Percentiles rank a stretch among this genome's conserved stretches.
Evolutionary conservation across 2,113 vertebrate species (phyloP).

Genomic region (Platysternon megacephalum): DNA sequence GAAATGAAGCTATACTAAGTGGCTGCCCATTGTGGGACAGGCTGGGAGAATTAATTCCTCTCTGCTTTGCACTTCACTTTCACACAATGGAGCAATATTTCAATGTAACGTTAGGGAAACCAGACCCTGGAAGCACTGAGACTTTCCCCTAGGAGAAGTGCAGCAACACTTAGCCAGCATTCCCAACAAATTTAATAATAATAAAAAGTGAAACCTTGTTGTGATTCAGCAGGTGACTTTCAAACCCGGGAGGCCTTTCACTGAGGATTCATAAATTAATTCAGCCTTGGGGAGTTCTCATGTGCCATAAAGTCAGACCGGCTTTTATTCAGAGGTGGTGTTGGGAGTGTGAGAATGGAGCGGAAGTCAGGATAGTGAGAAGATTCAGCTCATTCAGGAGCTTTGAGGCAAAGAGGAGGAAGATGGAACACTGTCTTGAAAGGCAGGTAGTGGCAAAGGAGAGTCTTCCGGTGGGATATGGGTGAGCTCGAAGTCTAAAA

Average conservation of each 20-base stretch:
- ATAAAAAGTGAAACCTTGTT: slow-evolving; percentile 8
- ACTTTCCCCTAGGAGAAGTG: not conserved
- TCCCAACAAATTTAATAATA: slow-evolving; percentile 8
- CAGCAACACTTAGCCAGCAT: not conserved
- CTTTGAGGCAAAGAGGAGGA: not conserved
- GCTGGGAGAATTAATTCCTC: slow-evolving; percentile 31
- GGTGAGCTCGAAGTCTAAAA: not conserved
- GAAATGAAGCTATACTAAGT: not conserved
- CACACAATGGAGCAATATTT: slow-evolving; percentile 17
- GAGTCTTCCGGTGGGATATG: not conserved
- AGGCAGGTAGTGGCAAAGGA: not conserved
- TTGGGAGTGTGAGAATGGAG: not conserved
- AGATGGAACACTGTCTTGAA: not conserved
- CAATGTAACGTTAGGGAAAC: slow-evolving; percentile 28
- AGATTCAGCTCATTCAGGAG: not conserved
- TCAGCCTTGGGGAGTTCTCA: not conserved
- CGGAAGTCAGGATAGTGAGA: not conserved
- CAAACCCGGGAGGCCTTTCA: not conserved
- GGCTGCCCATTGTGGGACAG: not conserved
- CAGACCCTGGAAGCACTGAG: slow-evolving; percentile 5
- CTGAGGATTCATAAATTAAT: not conserved
- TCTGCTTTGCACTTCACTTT: not conserved
- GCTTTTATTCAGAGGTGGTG: not conserved
- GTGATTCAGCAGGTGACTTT: not conserved
- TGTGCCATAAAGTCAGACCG: not conserved